Evolutionary conservation across 2,888 invertebrate genomes (phyloP).

Genomic region (Orthonevra nobilis): DNA sequence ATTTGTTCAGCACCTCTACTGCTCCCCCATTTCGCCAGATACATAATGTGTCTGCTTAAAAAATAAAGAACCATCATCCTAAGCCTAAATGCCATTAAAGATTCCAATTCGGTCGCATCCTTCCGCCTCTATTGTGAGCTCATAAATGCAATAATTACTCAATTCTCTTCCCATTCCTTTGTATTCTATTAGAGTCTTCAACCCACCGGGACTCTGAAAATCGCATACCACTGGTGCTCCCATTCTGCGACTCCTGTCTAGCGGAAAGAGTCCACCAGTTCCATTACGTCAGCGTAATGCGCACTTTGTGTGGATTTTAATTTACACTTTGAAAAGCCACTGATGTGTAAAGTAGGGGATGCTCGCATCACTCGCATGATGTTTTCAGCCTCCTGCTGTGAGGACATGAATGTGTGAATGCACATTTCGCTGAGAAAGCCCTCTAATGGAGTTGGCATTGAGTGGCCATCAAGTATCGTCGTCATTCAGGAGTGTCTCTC

Average conservation of each 20-base stretch:
- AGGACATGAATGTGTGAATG: constrained; percentile 7
- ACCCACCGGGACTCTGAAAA: constrained; percentile 19
- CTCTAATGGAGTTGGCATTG: constrained; percentile 70
- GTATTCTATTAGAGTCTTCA: constrained; percentile 30
- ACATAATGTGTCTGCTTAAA: no score
- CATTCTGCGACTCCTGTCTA: constrained; percentile 47
- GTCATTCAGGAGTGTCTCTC: constrained; percentile 35
- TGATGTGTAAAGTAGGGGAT: constrained; percentile 67
- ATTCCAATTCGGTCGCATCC: constrained; percentile 61
- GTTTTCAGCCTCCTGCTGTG: constrained; percentile 48
- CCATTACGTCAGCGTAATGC: constrained; percentile 67
- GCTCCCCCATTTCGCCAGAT: no score
- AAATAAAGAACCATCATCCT: no score
- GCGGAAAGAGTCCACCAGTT: constrained; percentile 66
- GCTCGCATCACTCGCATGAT: constrained; percentile 19
- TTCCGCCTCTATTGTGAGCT: constrained; percentile 57
- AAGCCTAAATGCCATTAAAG: constrained; percentile 55
- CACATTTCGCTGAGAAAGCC: constrained; percentile 12
- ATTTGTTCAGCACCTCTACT: no score
- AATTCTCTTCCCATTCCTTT: constrained; percentile 35
- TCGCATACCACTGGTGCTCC: constrained; percentile 10
- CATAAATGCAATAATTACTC: constrained; percentile 64
- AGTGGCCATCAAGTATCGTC: constrained; percentile 61
- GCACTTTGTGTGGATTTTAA: constrained; percentile 70
- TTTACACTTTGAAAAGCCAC: constrained; percentile 66